Base-by-base conservation (phyloP, 35 echinoderm and acorn worm genomes). In the Diadema setosum region DNA sequence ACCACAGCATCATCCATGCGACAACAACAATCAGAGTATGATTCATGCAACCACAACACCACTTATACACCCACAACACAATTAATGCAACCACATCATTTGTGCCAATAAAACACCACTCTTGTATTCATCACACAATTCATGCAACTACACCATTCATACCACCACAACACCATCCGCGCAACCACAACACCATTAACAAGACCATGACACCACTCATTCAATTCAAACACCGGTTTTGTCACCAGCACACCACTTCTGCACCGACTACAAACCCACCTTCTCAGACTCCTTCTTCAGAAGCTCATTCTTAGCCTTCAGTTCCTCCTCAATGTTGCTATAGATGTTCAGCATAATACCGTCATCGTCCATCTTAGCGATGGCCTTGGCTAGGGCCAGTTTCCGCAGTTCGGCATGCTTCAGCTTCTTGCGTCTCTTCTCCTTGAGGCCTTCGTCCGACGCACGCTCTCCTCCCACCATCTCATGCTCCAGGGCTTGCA, bases 311-410 rank as follows among this genome's bases (percentile, higher is more conserved):
- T 99, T 94, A 6, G 85, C 93, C 44, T 94, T 99, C 39, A 99
- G 90, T 55, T 99, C 89, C 15, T 99, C 96, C 56, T 99, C 96
- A 46, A 99, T 99, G 46, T 87, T 99, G 84, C 92, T 94, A 58
- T 99, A 99, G 45, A 99, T 99, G 82, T 99, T 99, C 16, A 99
- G 50, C 96, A 98, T 95, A 73, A 99, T 99, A n/a, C 96, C 96
- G 48, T 99, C 96, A 80, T 99, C 96, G 49, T 99, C 96, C 96
- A 99, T 94, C 89, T 99, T 99, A 32, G 96, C 96, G 42, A 99
- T 99, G 82, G 96, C 96, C 65, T 99, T 99, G 24, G 96, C 96
- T 12, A 99, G 83, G 61, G 90, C 81, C 31, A 99, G 92, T 73
- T 99, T 99, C 5, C 96, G 85, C 75, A 99, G 82, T 65, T 99